Evolutionary conservation across 1,140 invertebrate species (phyloP), one percentile per base, ranked within the genome.

Genomic region (Trypoxylus dichotomus): DNA sequence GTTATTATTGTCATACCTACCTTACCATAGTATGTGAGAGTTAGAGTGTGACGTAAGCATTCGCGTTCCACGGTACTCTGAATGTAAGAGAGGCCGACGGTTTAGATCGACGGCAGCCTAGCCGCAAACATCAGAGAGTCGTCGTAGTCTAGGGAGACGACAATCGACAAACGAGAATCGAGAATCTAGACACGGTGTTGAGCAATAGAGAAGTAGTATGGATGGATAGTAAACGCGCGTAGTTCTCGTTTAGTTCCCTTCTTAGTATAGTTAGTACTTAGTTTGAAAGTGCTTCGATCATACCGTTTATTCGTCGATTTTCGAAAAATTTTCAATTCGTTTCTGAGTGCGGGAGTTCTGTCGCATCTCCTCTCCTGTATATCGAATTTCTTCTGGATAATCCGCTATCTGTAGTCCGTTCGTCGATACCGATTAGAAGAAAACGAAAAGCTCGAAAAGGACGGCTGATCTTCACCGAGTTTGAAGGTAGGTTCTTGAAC

Each of bases 251-350:
- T 54, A 54, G 47, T 54, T 54, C 47, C 15, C 15, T 54, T 54
- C 47, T 54, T 54, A 54, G 47, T 54, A n/a, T 54, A 54, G 47
- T 54, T 54, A 54, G 47, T 54, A 54, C 47, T n/a, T 54, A 54
- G 47, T 54, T 54, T n/a, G 47, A 54, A 54, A 54, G 47, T 54
- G 47, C 15, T 19, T 54, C 47, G 47, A 54, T 54, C n/a, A n/a
- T n/a, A n/a, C 15, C 47, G 19, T 54, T 54, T 15, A 15, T 19
- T 19, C 47, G 47, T 54, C 47, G 47, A n/a, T 54, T 54, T 54
- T 15, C 47, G 47, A 54, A 54, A 54, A 54, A 54, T n/a, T 54
- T 37, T 5, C 32, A 37, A 0, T 37, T 54, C 47, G 47, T n/a
- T 54, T 54, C 6, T 15, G 47, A 54, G 47, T 54, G 47, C 47